Conservation (phyloP, 1,140 invertebrate genomes). For the Aplysia californica region DNA sequence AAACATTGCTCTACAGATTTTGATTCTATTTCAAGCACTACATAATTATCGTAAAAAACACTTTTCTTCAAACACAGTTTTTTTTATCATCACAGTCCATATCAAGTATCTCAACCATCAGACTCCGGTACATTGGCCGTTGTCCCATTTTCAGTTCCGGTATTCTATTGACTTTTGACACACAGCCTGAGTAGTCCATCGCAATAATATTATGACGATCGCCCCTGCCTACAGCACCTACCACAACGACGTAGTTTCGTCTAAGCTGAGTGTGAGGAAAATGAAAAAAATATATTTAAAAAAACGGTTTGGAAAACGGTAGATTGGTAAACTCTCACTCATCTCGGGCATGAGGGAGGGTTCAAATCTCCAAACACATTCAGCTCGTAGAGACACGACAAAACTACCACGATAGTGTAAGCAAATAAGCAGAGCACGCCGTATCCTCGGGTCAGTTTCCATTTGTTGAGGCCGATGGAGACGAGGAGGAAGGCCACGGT, state of each 20-base stretch:
- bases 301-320: not conserved
- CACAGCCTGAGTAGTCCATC: too few relatives aligned
- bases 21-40: too few relatives aligned
- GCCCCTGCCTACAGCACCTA: not conserved
- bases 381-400: slow-evolving; percentile 63
- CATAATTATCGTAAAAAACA: too few relatives aligned
- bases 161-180: too few relatives aligned
- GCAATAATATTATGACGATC: not conserved
- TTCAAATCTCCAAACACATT: slow-evolving; percentile 64
- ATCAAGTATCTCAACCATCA: too few relatives aligned
- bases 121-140: too few relatives aligned
- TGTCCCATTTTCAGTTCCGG: too few relatives aligned
- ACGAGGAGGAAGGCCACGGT: slow-evolving; percentile 60
- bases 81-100: too few relatives aligned
- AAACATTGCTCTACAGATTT: too few relatives aligned
- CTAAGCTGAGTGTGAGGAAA: not conserved
- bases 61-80: too few relatives aligned
- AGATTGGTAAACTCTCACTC: slow-evolving; percentile 10
- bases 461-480: slow-evolving; percentile 49
- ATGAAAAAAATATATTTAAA: too few relatives aligned
- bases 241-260: not conserved
- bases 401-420: slow-evolving; percentile 51
- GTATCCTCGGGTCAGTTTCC: slow-evolving; percentile 54
- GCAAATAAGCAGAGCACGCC: slow-evolving; percentile 51
- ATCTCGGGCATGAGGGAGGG: slow-evolving; percentile 50